A percentile compares a stretch with the other conserved stretches of the same genome.
Conservation (phyloP, 2,797 vertebrate species). For the Danio kyathit region DNA sequence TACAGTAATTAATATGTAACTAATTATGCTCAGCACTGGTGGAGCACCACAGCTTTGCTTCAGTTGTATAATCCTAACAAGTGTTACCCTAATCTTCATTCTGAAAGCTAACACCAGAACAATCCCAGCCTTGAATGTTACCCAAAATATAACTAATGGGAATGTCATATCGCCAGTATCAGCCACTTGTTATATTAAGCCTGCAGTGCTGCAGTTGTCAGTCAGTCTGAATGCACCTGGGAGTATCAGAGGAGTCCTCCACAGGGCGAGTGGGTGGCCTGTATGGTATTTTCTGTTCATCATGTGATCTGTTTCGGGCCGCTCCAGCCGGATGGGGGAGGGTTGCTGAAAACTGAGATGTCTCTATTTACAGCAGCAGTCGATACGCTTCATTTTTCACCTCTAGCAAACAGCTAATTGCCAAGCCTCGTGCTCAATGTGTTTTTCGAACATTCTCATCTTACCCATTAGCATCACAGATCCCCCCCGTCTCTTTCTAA, state of each 20-base stretch:
- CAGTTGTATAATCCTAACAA: conserved; percentile 21
- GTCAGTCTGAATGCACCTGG: conserved; percentile 54
- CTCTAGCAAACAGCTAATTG: conserved; percentile 12
- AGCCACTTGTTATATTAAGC: conserved; percentile 48
- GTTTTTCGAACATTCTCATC: conserved; percentile 17
- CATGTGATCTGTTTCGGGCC: conserved; percentile 61
- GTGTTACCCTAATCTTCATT: neutral
- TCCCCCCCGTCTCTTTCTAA: conserved; percentile 37
- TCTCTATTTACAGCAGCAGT: conserved; percentile 69
- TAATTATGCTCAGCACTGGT: neutral
- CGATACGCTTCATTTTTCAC: conserved; percentile 58
- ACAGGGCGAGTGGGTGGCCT: conserved; percentile 52
- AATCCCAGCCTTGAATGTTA: conserved; percentile 8
- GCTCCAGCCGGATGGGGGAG: conserved; percentile 26
- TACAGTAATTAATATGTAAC: too few species aligned
- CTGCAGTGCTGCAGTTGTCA: conserved; percentile 14
- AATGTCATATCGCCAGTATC: conserved; percentile 32
- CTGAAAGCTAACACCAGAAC: conserved; percentile 21
- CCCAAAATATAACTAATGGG: conserved; percentile 11
- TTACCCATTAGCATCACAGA: conserved; percentile 15
- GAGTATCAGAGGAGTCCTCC: conserved; percentile 54
- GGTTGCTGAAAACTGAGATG: conserved; percentile 51
- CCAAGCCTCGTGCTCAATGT: neutral
- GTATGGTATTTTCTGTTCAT: conserved; percentile 68
- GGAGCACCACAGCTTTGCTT: neutral